These are phyloP conservation scores for Nomada fabriciana DNA, from an alignment of 2,888 invertebrate genomes.

Conservation along the genomic window DNA sequence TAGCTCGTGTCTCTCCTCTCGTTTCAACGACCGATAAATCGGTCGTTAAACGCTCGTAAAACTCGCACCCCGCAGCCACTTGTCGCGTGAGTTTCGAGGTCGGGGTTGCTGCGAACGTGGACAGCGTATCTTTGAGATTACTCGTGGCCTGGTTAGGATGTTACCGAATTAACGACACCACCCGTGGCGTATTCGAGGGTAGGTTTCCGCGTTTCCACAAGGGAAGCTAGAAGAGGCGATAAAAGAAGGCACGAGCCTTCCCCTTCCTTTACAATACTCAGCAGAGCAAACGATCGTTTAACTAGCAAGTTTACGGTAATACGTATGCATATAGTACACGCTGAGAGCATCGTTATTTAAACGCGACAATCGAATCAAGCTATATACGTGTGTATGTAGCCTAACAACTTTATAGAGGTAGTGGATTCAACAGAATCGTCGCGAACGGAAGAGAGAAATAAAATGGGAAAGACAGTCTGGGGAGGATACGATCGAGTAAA, in stretches of 20 bases:
- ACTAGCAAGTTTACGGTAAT: slow-evolving; percentile 27
- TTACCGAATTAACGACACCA: slow-evolving; percentile 56
- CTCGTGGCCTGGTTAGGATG: slow-evolving; percentile 24
- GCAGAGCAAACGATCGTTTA: background rate
- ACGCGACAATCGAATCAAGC: background rate
- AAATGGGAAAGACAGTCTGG: slow-evolving; percentile 18
- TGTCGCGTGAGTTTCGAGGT: slow-evolving; percentile 39
- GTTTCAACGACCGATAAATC: slow-evolving; percentile 75
- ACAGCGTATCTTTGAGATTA: slow-evolving; percentile 51
- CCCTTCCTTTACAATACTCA: slow-evolving; percentile 14
- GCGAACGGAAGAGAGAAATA: slow-evolving; percentile 10
- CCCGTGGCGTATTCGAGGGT: slow-evolving; percentile 38
- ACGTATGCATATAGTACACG: background rate
- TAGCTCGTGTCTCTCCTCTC: slow-evolving; percentile 16
- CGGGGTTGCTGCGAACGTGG: slow-evolving; percentile 42
- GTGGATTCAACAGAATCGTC: background rate
- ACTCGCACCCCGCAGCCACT: slow-evolving; percentile 66
- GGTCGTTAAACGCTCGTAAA: slow-evolving; percentile 80
- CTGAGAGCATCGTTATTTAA: background rate
- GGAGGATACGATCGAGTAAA: slow-evolving; percentile 43
- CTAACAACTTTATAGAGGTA: background rate
- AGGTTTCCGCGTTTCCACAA: slow-evolving; percentile 29
- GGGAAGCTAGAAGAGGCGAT: slow-evolving; percentile 30
- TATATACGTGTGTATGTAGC: background rate
- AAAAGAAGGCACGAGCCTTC: slow-evolving; percentile 10